These are phyloP conservation scores for Micromesistius poutassou DNA, from an alignment of 2,797 vertebrate species.

Conservation along the genomic window DNA sequence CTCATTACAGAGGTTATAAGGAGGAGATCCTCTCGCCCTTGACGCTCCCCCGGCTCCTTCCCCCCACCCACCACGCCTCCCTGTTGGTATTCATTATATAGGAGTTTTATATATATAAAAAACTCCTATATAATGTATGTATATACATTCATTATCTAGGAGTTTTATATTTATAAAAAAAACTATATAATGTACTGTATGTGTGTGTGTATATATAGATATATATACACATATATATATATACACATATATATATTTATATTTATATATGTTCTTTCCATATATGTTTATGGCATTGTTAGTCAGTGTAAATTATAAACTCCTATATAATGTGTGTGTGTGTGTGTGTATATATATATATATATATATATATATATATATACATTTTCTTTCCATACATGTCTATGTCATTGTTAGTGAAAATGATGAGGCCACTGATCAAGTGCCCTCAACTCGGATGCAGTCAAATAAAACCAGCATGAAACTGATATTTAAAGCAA, in stretches of 20 bases:
- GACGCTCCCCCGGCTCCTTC: background rate
- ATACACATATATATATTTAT: too few species aligned
- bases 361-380: too few species aligned
- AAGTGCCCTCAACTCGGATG: background rate
- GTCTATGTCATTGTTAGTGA: background rate
- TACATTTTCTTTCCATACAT: too few species aligned
- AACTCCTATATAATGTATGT: too few species aligned
- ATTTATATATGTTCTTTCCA: too few species aligned
- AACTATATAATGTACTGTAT: too few species aligned
- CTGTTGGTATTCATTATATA: background rate
- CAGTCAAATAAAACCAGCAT: background rate
- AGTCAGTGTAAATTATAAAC: too few species aligned
- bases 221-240: background rate
- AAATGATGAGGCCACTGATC: background rate
- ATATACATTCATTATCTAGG: background rate
- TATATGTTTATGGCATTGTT: too few species aligned
- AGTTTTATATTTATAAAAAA: background rate
- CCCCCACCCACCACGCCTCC: background rate
- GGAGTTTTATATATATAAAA: background rate
- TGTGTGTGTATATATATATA: too few species aligned
- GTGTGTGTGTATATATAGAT: background rate
- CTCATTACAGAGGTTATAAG: conserved; percentile 57
- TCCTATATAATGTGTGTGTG: too few species aligned
- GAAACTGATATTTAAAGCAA: background rate
- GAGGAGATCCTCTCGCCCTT: conserved; percentile 48